Conservation (phyloP, 92 coral and sea anemone species). For the Palythoa grandis region DNA sequence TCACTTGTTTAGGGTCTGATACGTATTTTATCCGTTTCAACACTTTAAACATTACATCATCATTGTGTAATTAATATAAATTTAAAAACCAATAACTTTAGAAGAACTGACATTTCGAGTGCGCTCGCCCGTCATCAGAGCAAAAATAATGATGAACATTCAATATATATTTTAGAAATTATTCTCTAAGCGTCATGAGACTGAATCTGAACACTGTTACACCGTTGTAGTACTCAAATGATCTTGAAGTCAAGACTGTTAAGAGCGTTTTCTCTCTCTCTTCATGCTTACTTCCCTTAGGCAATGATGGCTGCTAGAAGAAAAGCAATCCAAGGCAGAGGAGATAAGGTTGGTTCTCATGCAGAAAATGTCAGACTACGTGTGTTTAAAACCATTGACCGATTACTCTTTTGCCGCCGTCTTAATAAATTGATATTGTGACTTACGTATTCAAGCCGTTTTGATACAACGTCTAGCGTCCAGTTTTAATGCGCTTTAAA, state of each 20-base stretch:
- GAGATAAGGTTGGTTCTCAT: constrained; percentile 36
- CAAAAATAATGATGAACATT: too few relatives aligned
- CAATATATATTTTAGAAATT: too few relatives aligned
- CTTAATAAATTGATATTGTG: background rate
- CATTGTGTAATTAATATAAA: too few relatives aligned
- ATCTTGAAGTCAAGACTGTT: background rate
- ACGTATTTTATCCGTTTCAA: too few relatives aligned
- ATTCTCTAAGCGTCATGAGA: too few relatives aligned
- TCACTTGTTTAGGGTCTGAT: too few relatives aligned
- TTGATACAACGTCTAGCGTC: background rate
- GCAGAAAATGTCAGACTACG: background rate
- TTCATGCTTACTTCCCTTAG: constrained; percentile 40
- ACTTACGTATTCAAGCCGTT: background rate
- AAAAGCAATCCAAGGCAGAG: constrained; percentile 64
- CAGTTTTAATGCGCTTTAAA: background rate
- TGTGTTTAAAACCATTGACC: background rate
- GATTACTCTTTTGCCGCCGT: background rate
- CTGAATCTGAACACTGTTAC: too few relatives aligned
- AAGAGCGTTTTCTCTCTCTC: background rate
- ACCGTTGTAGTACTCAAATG: too few relatives aligned
- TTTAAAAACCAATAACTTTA: too few relatives aligned
- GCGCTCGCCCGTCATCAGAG: too few relatives aligned
- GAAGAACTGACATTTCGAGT: too few relatives aligned
- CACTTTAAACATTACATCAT: too few relatives aligned
- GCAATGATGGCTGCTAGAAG: constrained; percentile 87